Evolutionary conservation across 2,888 invertebrate species (phyloP).

Genomic region (Drosophila anomalata): DNA sequence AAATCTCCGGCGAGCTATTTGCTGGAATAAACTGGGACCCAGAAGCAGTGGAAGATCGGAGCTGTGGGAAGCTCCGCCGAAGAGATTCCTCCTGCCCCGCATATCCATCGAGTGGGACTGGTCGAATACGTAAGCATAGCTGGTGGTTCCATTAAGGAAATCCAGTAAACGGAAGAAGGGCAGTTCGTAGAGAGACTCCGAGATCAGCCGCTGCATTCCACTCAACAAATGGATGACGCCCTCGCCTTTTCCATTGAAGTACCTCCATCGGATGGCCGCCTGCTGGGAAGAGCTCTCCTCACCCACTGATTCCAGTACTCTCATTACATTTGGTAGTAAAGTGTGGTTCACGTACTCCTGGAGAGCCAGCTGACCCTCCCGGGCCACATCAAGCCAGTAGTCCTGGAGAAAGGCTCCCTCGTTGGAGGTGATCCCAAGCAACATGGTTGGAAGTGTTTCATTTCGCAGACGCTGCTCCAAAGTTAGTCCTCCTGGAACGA

Average conservation of each 20-base stretch:
- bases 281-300: slow-evolving; percentile 53
- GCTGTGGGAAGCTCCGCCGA: slow-evolving; percentile 87
- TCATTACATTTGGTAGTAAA: slow-evolving; percentile 86
- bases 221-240: slow-evolving; percentile 75
- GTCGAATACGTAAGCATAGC: slow-evolving; percentile 83
- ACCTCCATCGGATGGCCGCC: slow-evolving; percentile 82
- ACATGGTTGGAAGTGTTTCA: slow-evolving; percentile 85
- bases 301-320: slow-evolving; percentile 52
- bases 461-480: slow-evolving; percentile 44
- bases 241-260: slow-evolving; percentile 70
- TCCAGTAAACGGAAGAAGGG: slow-evolving; percentile 81
- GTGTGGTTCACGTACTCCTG: slow-evolving; percentile 86
- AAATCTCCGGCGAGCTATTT: slow-evolving; percentile 87
- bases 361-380: slow-evolving; percentile 85
- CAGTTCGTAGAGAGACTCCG: slow-evolving; percentile 82
- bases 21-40: slow-evolving; percentile 88
- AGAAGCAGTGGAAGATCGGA: slow-evolving; percentile 88
- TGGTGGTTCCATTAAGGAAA: slow-evolving; percentile 52
- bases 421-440: slow-evolving; percentile 89
- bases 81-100: slow-evolving; percentile 82
- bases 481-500: slow-evolving; percentile 79
- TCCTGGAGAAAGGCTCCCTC: slow-evolving; percentile 87
- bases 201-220: slow-evolving; percentile 81
- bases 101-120: slow-evolving; percentile 83
- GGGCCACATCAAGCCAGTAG: slow-evolving; percentile 86